A percentile compares a stretch with the other conserved stretches of the same genome.
These are phyloP conservation scores for Cordilura impudica DNA, from an alignment of 2,888 invertebrate genomes.

Conservation along the genomic window DNA sequence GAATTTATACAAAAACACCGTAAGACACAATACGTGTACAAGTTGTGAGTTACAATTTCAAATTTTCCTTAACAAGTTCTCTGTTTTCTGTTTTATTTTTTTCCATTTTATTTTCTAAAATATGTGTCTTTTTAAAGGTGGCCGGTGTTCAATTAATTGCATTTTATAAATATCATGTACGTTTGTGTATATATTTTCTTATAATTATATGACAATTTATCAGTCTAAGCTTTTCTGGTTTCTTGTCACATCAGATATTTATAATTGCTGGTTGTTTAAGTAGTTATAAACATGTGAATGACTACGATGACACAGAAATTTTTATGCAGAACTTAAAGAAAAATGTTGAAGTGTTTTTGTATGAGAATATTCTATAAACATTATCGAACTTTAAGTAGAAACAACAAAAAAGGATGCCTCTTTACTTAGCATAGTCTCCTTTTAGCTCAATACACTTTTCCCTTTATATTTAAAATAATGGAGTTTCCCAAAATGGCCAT, in stretches of 20 bases:
- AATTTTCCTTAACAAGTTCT: constrained; percentile 19
- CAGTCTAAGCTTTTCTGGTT: constrained; percentile 2
- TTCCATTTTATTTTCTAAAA: no score
- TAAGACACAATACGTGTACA: constrained; percentile 37
- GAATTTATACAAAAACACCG: background rate
- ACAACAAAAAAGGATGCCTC: no score
- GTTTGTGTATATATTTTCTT: background rate
- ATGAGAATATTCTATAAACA: no score
- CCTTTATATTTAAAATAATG: no score
- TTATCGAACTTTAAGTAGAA: no score
- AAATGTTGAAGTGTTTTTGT: no score
- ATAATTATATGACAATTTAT: constrained; percentile 50
- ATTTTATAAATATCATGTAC: background rate
- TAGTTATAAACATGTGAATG: no score
- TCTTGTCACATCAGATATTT: background rate
- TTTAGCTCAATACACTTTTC: no score
- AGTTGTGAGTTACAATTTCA: constrained; percentile 44
- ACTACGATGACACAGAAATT: background rate
- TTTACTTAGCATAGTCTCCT: no score
- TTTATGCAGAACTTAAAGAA: no score
- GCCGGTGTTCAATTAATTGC: constrained; percentile 37
- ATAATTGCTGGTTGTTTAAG: background rate
- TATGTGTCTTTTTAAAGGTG: background rate
- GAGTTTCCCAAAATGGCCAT: no score
- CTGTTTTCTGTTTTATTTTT: background rate